phyloP scores from a whole-genome alignment of 2,888 invertebrate genomes.

The Eristalinus aeneus region DNA sequence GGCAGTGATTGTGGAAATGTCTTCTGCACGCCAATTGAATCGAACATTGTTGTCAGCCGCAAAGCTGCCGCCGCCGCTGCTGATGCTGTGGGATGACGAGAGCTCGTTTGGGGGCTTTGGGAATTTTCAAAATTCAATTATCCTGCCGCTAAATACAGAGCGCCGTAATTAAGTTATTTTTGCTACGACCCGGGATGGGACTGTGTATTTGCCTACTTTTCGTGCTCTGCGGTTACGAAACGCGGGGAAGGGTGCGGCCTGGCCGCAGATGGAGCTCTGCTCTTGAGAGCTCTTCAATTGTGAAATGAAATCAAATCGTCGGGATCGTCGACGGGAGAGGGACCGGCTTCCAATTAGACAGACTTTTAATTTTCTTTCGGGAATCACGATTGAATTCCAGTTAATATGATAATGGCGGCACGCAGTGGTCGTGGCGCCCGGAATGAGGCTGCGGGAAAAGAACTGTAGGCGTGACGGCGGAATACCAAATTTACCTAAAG shows the following conservation, averaged over 20 bases:
- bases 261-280: background rate
- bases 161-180: conserved; percentile 66
- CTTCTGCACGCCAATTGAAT: conserved; percentile 55
- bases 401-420: conserved; percentile 49
- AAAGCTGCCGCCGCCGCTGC: background rate
- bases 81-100: background rate
- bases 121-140: conserved; percentile 61
- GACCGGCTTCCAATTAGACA: conserved; percentile 36
- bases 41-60: conserved; percentile 61
- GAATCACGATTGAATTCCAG: conserved; percentile 43
- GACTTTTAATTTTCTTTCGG: conserved; percentile 41
- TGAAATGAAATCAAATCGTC: conserved; percentile 38
- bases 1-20: conserved; percentile 45
- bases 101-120: conserved; percentile 9
- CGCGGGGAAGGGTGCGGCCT: no score
- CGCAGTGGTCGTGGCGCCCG: background rate
- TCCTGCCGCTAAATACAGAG: conserved; percentile 49
- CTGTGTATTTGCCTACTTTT: conserved; percentile 24
- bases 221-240: no score
- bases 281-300: conserved; percentile 22
- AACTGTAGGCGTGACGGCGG: background rate
- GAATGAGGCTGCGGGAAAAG: background rate
- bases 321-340: background rate
- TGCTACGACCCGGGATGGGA: conserved; percentile 36
- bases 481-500: conserved; percentile 30